A percentile compares a stretch with the other conserved stretches of the same genome.
Evolutionary conservation across 2,797 vertebrate species (phyloP).

Genomic region (Helicolenus hilgendorfi): DNA sequence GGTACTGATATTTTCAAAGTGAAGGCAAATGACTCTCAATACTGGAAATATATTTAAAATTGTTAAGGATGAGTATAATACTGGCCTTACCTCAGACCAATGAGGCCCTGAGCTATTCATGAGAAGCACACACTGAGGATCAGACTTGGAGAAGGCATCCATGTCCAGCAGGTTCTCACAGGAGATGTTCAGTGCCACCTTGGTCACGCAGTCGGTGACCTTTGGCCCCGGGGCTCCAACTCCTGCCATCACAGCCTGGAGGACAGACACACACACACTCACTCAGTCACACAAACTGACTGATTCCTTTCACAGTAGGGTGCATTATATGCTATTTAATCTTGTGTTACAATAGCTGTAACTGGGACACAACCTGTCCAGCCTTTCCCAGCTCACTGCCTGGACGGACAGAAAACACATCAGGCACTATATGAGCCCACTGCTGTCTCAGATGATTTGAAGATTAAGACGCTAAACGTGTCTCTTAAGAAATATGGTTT

Average conservation of each 20-base stretch:
- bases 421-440: background rate
- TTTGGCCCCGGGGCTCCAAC: constrained; percentile 50
- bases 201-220: constrained; percentile 90
- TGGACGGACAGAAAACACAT: background rate
- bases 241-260: constrained; percentile 58
- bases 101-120: constrained; percentile 89
- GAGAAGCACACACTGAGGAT: constrained; percentile 94
- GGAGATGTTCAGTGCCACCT: constrained; percentile 92
- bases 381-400: background rate
- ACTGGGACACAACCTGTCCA: background rate
- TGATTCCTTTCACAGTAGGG: too few species aligned
- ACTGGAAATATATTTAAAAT: background rate
- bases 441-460: background rate
- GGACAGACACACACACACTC: background rate
- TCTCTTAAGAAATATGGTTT: background rate
- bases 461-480: background rate
- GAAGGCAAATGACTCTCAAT: background rate
- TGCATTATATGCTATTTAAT: background rate
- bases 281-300: background rate
- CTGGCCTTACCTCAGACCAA: constrained; percentile 94
- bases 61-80: too few species aligned
- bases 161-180: constrained; percentile 94
- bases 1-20: background rate
- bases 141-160: constrained; percentile 94
- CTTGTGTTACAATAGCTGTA: background rate